Evolutionary conservation across 2,797 vertebrate genomes (phyloP).

Genomic region (Acanthiza pusilla): DNA sequence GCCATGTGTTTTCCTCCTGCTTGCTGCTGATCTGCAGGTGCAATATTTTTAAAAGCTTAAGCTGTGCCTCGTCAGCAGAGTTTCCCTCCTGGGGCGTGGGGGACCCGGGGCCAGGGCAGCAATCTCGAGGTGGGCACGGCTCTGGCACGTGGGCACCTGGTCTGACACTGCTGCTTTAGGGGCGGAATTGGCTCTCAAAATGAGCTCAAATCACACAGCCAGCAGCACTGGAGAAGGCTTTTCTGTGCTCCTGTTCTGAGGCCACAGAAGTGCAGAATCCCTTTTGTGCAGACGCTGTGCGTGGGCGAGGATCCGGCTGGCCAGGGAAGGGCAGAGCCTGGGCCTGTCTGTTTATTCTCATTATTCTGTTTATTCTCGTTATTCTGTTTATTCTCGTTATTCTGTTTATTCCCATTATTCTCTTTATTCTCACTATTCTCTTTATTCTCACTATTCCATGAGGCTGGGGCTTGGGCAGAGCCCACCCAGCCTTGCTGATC

Average conservation of each 20-base stretch:
- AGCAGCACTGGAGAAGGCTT: fast-evolving
- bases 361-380: too few relatives aligned
- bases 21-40: conserved; percentile 1
- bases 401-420: too few relatives aligned
- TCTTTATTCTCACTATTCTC: too few relatives aligned
- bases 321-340: neutral
- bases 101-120: neutral
- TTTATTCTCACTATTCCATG: fast-evolving
- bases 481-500: neutral
- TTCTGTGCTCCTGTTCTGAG: fast-evolving
- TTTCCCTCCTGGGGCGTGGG: neutral
- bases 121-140: neutral
- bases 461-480: neutral
- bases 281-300: fast-evolving
- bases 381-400: too few relatives aligned
- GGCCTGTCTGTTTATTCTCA: too few relatives aligned
- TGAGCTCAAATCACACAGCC: fast-evolving
- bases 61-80: conserved; percentile 15
- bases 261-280: fast-evolving
- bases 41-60: conserved; percentile 41
- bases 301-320: fast-evolving
- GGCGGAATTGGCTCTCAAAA: fast-evolving
- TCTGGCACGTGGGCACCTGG: neutral
- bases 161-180: fast-evolving
- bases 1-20: conserved; percentile 24